phyloP scores from a whole-genome alignment of 2,888 invertebrate genomes.

The Synergus itoensis region DNA sequence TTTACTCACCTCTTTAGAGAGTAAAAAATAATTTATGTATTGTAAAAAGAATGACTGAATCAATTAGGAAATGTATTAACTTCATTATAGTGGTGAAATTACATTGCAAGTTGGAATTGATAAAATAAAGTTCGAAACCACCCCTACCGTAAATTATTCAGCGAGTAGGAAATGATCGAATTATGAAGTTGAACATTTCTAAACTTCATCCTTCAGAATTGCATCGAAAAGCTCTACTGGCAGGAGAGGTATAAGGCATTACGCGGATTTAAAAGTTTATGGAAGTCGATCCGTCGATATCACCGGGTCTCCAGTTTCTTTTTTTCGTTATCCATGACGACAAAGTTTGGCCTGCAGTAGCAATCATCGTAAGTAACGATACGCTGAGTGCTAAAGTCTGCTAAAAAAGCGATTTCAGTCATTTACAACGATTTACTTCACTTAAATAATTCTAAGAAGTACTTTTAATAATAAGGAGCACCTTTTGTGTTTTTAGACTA shows the following conservation, averaged over 20 bases:
- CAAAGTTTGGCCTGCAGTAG: conserved; percentile 41
- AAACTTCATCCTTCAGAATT: conserved; percentile 68
- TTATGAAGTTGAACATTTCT: conserved; percentile 75
- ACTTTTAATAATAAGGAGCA: no score
- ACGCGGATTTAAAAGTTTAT: conserved; percentile 72
- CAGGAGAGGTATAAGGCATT: conserved; percentile 60
- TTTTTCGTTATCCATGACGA: conserved; percentile 45
- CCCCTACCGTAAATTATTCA: conserved; percentile 63
- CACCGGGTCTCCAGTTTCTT: conserved; percentile 56
- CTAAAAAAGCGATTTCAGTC: conserved; percentile 1
- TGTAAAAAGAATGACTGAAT: conserved; percentile 5
- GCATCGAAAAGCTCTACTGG: conserved; percentile 62
- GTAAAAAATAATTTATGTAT: no score
- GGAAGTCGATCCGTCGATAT: conserved; percentile 66
- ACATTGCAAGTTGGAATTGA: conserved; percentile 50
- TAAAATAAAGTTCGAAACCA: neutral
- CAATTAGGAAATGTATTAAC: conserved; percentile 8
- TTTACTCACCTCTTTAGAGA: no score
- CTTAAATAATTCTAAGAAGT: neutral
- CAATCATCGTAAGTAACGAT: conserved; percentile 64
- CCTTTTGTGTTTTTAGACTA: neutral
- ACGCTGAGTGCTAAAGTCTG: conserved; percentile 46
- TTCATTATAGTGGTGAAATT: conserved; percentile 25
- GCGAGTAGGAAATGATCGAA: conserved; percentile 68
- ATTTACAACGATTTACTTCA: neutral